Evolutionary conservation across 2,888 invertebrate genomes (phyloP), one percentile per base, ranked within the genome.

Genomic region (Drosophila rubida): DNA sequence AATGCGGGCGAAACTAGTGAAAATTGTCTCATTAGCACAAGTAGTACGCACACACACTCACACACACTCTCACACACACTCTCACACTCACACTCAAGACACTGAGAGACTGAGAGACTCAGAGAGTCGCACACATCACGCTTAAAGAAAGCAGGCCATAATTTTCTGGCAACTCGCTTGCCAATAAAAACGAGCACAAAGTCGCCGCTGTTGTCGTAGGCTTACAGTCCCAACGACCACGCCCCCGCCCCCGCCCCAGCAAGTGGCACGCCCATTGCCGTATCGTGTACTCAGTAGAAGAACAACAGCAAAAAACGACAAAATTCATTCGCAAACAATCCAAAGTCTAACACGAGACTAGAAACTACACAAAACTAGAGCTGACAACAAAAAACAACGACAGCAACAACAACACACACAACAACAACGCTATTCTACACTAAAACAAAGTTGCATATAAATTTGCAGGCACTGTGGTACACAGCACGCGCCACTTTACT

Each of bases 21-120:
- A 85, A 87, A 87, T 79, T 81, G 85, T 87, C 87, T 87, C 87
- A 83, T 83, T 83, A 83, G 85, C 69, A 67, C 50, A 53, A 70
- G 67, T 58, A 35, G n/a, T n/a, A n/a, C n/a, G n/a, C 59, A 42
- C 16, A 45, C 16, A 53, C 39, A 55, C 44, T 30, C 37, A 30
- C 42, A 45, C 25, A 50, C 42, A 45, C 25, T 48, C 22, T 32
- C 37, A 42, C 45, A 22, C 14, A 41, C 11, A 59, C 41, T 30
- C 57, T 35, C 23, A 41, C 25, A 50, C 37, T 51, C 44, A 30
- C 35, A 19, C 45, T 27, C 23, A 46, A n/a, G n/a, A n/a, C n/a
- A n/a, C n/a, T n/a, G n/a, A n/a, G n/a, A n/a, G n/a, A n/a, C n/a
- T n/a, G n/a, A n/a, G n/a, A n/a, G n/a, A n/a, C n/a, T n/a, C n/a